Evolutionary conservation across 1,140 invertebrate species (phyloP), one percentile per base, ranked within the genome.

Genomic region (Rhopalosiphum maidis): DNA sequence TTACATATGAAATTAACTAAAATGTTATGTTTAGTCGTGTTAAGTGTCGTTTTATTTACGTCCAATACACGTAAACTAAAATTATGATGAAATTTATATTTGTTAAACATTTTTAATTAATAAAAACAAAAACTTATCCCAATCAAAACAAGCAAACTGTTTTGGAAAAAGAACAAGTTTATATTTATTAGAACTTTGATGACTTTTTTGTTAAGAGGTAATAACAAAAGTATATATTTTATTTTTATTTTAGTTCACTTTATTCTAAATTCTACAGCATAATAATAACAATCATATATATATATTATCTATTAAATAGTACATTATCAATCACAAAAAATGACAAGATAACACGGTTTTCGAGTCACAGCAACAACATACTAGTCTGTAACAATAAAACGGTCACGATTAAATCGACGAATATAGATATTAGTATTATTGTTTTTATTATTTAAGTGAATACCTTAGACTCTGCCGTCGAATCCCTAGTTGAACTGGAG

Each of bases 401-500:
- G 3, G 15, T 35, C 1, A 5, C 23, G n/a, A 60, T 30, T 25
- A 60, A 68, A 68, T 60, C 11, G 0, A 4, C 15, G 30, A 35
- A 68, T n/a, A n/a, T n/a, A 21, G 0, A 77, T n/a, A 18, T 46
- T 46, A 11, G 82, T 85, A 48, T 8, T 48, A 51, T 77, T 77
- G 7, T 35, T 68, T 11, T 68, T 77, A 77, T 35, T 77, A 35
- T 77, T n/a, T 21, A 9, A 68, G 30, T 68, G n/a, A 77, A 18
- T 5, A n/a, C 30, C 82, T 55, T 60, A 37, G 43, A 60, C 43
- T 37, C n/a, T 9, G 5, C 94, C 94, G 82, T 94, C 96, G n/a
- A 95, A 95, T 41, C 95, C 95, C 94, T 94, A 94, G 94, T 95
- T 94, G 77, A 95, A 95, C 41, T 96, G 96, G 94, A 99, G 96